phyloP scores from a whole-genome alignment of 2,113 vertebrate species.

The Desmodus rotundus region DNA sequence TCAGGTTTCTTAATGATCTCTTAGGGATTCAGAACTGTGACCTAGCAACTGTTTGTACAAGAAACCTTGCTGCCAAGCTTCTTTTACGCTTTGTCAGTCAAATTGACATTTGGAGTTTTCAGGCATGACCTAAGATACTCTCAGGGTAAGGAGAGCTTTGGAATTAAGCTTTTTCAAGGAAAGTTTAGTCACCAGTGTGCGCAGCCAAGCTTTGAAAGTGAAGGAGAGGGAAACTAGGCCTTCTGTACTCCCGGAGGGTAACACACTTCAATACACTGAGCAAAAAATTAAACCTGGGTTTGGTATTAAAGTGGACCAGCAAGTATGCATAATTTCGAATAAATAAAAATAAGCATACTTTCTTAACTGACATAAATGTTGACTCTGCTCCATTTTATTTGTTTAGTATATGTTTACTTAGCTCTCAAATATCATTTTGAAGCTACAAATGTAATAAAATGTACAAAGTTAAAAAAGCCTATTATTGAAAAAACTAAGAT shows the following conservation, averaged over 20 bases:
- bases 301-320: background rate
- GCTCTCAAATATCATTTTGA: background rate
- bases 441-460: background rate
- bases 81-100: slow-evolving; percentile 47
- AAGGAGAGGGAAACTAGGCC: background rate
- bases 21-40: slow-evolving; percentile 19
- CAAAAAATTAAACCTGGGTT: background rate
- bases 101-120: slow-evolving; percentile 1
- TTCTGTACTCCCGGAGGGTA: background rate
- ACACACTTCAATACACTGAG: background rate
- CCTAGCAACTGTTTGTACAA: slow-evolving; percentile 29
- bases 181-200: background rate
- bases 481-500: background rate
- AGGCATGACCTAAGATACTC: background rate
- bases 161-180: background rate
- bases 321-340: background rate
- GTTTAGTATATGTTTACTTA: background rate
- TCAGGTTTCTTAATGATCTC: background rate
- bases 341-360: background rate
- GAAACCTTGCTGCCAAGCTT: background rate
- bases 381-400: background rate
- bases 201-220: background rate
- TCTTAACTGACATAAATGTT: background rate
- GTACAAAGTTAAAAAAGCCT: background rate
- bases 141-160: background rate